Evolutionary conservation across 2,888 invertebrate species (phyloP).

Genomic region (Eupithecia pulchellata): DNA sequence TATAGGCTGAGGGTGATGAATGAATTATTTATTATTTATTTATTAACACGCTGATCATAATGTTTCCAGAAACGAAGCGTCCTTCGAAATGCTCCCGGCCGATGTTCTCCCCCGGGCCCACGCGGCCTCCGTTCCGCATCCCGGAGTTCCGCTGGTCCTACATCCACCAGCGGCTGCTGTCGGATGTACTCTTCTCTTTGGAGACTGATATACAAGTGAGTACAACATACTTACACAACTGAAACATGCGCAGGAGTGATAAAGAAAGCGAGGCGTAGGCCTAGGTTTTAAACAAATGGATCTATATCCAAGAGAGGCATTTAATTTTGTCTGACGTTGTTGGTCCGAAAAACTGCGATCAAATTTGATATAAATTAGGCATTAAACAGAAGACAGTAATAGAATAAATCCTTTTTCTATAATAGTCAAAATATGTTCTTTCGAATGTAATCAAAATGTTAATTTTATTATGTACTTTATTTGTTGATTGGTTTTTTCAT

Average conservation of each 20-base stretch:
- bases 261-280: too few relatives aligned
- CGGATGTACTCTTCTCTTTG: slow-evolving; percentile 97
- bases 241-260: not conserved
- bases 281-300: too few relatives aligned
- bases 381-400: too few relatives aligned
- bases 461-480: too few relatives aligned
- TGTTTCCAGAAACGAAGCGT: slow-evolving; percentile 80
- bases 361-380: too few relatives aligned
- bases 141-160: slow-evolving; percentile 99
- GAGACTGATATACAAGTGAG: slow-evolving; percentile 98
- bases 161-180: slow-evolving; percentile 97
- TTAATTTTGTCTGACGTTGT: not conserved
- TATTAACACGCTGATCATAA: not conserved
- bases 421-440: too few relatives aligned
- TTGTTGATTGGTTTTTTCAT: too few relatives aligned
- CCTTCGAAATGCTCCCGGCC: slow-evolving; percentile 90
- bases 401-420: too few relatives aligned
- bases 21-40: too few relatives aligned
- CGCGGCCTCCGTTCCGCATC: slow-evolving; percentile 98
- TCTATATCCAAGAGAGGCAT: not conserved
- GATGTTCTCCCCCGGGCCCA: slow-evolving; percentile 97
- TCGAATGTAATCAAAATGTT: too few relatives aligned
- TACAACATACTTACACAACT: not conserved
- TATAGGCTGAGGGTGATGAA: too few relatives aligned
- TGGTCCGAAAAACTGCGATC: too few relatives aligned